Evolutionary conservation across 30 jellyfish, hydroid and myxozoan species (phyloP).

Genomic region (Sanderia malayensis): DNA sequence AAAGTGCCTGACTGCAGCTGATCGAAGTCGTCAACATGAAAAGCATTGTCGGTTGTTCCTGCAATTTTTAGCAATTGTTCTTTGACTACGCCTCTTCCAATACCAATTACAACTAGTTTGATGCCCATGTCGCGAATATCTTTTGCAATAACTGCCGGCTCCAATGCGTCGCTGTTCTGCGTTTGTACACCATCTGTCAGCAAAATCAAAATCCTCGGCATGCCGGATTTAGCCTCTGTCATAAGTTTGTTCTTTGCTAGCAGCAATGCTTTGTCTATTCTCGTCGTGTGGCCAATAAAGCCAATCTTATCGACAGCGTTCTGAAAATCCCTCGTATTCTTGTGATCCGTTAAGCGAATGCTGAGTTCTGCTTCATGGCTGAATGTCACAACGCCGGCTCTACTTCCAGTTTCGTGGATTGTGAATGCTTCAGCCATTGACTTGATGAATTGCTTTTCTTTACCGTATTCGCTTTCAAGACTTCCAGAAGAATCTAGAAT

Average conservation of each 20-base stretch:
- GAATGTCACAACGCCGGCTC: conserved; percentile 82
- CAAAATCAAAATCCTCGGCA: conserved; percentile 55
- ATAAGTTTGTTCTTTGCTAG: conserved; percentile 58
- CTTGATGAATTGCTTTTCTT: conserved; percentile 74
- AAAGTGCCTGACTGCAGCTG: conserved; percentile 43
- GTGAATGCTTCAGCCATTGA: conserved; percentile 47
- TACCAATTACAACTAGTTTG: conserved; percentile 61
- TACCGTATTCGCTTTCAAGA: conserved; percentile 63
- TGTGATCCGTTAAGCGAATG: conserved; percentile 59
- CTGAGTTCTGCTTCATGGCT: conserved; percentile 73
- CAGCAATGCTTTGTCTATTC: conserved; percentile 83
- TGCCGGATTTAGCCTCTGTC: conserved; percentile 59
- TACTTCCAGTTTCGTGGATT: conserved; percentile 48
- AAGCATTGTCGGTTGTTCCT: conserved; percentile 37
- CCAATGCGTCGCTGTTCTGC: conserved; percentile 59
- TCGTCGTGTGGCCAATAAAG: conserved; percentile 72
- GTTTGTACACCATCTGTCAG: conserved; percentile 91
- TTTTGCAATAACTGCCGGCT: conserved; percentile 62
- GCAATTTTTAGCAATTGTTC: conserved; percentile 70
- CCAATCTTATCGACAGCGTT: conserved; percentile 74
- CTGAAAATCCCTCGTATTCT: conserved; percentile 40
- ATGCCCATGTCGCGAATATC: conserved; percentile 65
- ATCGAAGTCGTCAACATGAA: conserved; percentile 56
- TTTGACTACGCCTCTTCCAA: conserved; percentile 66
- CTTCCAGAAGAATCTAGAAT: conserved; percentile 96